Base-by-base conservation (phyloP, 2,113 vertebrate species). In the Oostethus manadensis region DNA sequence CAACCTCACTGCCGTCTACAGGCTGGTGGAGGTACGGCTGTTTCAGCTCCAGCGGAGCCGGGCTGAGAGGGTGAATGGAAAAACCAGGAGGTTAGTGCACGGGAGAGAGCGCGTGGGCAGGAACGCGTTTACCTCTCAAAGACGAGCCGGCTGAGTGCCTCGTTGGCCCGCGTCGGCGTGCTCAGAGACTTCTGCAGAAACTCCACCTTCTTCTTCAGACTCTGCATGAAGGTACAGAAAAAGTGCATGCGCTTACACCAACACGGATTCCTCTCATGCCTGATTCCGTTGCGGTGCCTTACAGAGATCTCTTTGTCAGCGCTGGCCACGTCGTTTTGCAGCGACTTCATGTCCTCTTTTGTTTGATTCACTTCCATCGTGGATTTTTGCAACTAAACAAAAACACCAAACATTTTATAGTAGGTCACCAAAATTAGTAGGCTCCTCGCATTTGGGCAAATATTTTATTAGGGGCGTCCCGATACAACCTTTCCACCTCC, bases 141-240 rank as follows among this genome's bases (percentile, higher is more conserved):
- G 53, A 98, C 78, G 0, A 98, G 89, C 2, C 97, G 91, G 61
- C 91, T 95, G 62, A 99, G 86, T 0, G 92, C 89, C 77, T 98
- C 93, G 3, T 91, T 97, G 23, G 92, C 89, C 58, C 85, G 88
- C 0, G 90, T 91, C 0, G 97, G 93, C 6, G 94, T 89, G 77
- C 90, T 97, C 74, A 98, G 86, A n/a, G 93, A 94, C 78, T 92
- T 94, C 86, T 98, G 97, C 18, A 99, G 83, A 64, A 98, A 90
- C 50, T 83, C 90, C 62, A 98, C 91, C 74, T 95, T 98, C 81
- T 97, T 99, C 76, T 93, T 98, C 61, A 98, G 82, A 79, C 93
- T 96, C 97, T 99, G 76, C 4, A 59, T 51, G 58, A 26, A 65
- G 14, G 62, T 1, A 22, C 1, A 13, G 21, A 14, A 42, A 3